Evolutionary conservation across 2,888 invertebrate species (phyloP), one percentile per base, ranked within the genome.

Genomic region (Athripsodes cinereus): DNA sequence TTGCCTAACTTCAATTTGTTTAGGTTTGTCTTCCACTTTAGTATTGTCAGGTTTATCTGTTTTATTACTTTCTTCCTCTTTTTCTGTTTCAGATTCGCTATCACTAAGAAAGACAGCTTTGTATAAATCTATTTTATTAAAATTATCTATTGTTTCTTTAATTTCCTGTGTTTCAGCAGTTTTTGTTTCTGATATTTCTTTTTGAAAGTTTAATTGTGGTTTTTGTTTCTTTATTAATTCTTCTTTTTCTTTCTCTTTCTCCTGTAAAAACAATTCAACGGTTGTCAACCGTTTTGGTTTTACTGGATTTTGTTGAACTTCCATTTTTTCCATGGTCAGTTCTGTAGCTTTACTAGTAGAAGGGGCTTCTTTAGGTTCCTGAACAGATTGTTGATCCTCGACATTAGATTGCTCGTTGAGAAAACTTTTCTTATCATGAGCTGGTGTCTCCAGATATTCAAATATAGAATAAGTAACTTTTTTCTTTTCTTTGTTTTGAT

Each of bases 21-120:
- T 67, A 68, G 31, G 69, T 71, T 6, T n/a, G 61, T 60, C 21
- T 67, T 64, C 64, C 18, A 72, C 71, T n/a, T 69, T 63, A 53
- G 71, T 73, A 59, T 71, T 70, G 34, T 59, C 62, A 16, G 51
- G 20, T 19, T 55, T 34, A 35, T 56, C 55, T 35, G 57, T 51
- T 49, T 47, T 58, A 52, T 47, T 63, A 54, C 60, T 58, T 31
- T 57, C 53, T 58, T 72, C 71, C 40, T 72, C 72, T 26, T 65
- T 68, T 51, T 74, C 75, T 2, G 76, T 76, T 53, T 86, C 86
- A 13, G 82, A 81, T 66, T 87, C 90, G 67, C 87, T 88, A 59
- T 90, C 90, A 66, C 87, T 87, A 22, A 90, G 79, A 69, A 96
- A 96, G 67, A 96, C 92, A 0, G 92, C 88, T 72, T 91, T 92